These are phyloP conservation scores for Chamaea fasciata DNA, from an alignment of 2,113 vertebrate genomes.

Conservation along the genomic window DNA sequence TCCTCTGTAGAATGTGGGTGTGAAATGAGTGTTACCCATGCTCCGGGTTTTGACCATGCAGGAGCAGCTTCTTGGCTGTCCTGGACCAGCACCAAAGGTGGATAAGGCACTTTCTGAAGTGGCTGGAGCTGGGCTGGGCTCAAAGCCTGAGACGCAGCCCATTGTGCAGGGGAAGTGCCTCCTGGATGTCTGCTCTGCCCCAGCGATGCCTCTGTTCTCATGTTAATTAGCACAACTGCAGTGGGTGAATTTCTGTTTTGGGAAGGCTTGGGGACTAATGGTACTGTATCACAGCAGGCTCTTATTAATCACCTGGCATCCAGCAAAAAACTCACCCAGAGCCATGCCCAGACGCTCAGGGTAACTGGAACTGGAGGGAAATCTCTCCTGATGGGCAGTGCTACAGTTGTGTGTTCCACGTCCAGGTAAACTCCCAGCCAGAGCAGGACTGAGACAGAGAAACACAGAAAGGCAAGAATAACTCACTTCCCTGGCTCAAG, in stretches of 20 bases:
- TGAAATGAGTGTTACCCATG: rapidly evolving
- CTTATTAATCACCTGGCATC: neutral
- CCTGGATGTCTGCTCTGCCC: neutral
- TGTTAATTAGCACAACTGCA: neutral
- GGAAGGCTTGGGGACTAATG: neutral
- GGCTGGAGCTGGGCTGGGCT: neutral
- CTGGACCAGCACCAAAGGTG: neutral
- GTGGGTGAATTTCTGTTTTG: neutral
- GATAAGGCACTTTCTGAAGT: neutral
- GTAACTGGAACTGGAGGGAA: neutral
- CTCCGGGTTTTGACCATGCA: neutral
- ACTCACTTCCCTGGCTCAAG: constrained; percentile 53
- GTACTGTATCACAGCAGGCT: neutral
- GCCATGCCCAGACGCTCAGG: neutral
- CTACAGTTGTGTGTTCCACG: neutral
- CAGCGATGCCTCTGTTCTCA: neutral
- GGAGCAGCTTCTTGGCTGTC: neutral
- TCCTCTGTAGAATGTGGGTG: neutral
- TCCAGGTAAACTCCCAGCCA: neutral
- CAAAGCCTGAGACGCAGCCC: neutral
- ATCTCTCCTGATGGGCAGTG: neutral
- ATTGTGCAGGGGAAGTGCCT: neutral
- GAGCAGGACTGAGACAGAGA: constrained; percentile 17
- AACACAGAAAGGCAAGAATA: constrained; percentile 51
- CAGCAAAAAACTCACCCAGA: neutral